Conservation (phyloP, 2,797 vertebrate species). For the Miichthys miiuy region DNA sequence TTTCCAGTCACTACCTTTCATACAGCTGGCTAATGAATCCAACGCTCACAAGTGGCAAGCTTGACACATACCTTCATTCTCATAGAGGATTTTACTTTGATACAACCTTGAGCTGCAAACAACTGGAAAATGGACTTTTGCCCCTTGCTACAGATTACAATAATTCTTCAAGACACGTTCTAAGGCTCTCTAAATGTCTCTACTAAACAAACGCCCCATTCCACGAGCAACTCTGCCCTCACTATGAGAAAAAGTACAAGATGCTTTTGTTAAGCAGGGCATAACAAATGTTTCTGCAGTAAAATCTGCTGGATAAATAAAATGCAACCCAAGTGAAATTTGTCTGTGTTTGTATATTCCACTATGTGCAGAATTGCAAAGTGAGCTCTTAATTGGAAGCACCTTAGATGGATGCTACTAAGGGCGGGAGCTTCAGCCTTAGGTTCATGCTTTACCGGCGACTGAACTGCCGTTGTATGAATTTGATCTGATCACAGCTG, state of each 20-base stretch:
- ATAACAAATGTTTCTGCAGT: slow-evolving; percentile 79
- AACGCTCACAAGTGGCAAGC: slow-evolving; percentile 45
- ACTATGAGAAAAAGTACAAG: slow-evolving; percentile 48
- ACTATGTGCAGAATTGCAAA: slow-evolving; percentile 59
- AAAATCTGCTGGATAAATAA: slow-evolving; percentile 77
- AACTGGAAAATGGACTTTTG: slow-evolving; percentile 50
- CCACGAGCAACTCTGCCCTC: slow-evolving; percentile 47
- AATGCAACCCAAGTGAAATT: slow-evolving; percentile 72
- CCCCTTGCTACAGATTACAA: slow-evolving; percentile 41
- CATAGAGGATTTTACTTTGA: slow-evolving; percentile 74
- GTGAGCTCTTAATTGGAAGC: slow-evolving; percentile 68
- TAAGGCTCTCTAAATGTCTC: slow-evolving; percentile 48
- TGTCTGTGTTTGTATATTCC: slow-evolving; percentile 65
- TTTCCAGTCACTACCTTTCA: slow-evolving; percentile 67
- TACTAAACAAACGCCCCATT: slow-evolving; percentile 50
- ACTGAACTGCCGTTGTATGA: slow-evolving; percentile 15
- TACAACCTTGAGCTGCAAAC: slow-evolving; percentile 65
- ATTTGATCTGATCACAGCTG: slow-evolving; percentile 33
- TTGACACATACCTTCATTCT: slow-evolving; percentile 65
- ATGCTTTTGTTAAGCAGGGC: slow-evolving; percentile 68
- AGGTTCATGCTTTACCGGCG: slow-evolving; percentile 24
- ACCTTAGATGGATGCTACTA: slow-evolving; percentile 48
- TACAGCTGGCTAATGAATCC: slow-evolving; percentile 73
- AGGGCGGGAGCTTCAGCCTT: slow-evolving; percentile 33
- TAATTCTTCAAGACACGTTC: slow-evolving; percentile 42